Evolutionary conservation across 2,888 invertebrate genomes (phyloP), one percentile per base, ranked within the genome.

Genomic region (Epistrophe grossulariae): DNA sequence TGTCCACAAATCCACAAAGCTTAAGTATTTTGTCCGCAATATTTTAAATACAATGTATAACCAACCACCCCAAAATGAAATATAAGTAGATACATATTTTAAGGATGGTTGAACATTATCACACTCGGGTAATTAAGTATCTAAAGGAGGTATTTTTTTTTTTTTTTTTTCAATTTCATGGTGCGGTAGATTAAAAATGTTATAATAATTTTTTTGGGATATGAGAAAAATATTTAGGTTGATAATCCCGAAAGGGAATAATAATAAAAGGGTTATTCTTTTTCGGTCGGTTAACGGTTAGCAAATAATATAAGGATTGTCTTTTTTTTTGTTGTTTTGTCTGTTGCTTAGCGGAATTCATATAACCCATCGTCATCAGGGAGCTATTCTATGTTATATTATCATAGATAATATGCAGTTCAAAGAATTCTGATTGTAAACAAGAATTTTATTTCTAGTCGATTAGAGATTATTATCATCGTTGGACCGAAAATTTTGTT

Each of bases 71-170:
- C 43, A 59, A 59, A 48, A 50, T 45, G 62, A 43, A 59, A 55
- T 55, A 76, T 35, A 55, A 76, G 52, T 8, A 50, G 2, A 4
- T 55, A 59, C 17, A 71, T 78, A 83, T 81, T 81, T 85, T 72
- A 79, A 64, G 76, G 76, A 77, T 74, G 77, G 68, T 52, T 87
- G 85, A 60, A 81, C 88, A 77, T 70, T 79, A 78, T 80, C 71
- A 79, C 87, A 87, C 87, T 83, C 66, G 83, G 79, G 50, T 83
- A 72, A 87, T 87, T 87, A 83, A 59, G 71, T 72, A 38, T 11
- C 38, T 11, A 83, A 52, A 74, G 60, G 43, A 64, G 17, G 17
- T 50, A 35, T 66, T 50, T 74, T 15, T 19, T 13, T 40, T 31
- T 6, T 66, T 17, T 70, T 52, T 52, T 11, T 19, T 19, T 17